Base-by-base conservation (phyloP, 2,113 vertebrate species). In the Larimichthys crocea region DNA sequence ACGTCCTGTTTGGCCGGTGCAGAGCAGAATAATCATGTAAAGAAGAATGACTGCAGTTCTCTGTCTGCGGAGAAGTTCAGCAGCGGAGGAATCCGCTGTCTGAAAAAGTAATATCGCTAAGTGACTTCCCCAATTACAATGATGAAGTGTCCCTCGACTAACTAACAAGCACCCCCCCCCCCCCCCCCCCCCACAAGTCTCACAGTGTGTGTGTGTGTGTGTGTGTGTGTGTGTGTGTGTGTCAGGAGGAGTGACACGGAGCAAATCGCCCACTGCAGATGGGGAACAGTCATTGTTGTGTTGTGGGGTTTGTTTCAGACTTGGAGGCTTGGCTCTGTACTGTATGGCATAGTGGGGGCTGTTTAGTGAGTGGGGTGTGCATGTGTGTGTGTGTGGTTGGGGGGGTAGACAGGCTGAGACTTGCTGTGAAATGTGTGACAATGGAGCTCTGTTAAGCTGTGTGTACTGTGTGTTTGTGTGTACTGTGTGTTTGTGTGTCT, bases 341-440 rank as follows among this genome's bases (percentile, higher is more conserved):
- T 66, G 69, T 79, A 60, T 76, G 40, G 35, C 53, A 48, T 42
- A 26, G 66, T 26, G 35, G 69, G 74, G 40, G 15, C 6, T 26
- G 61, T 29, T 29, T 8, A 35, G 8, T 59, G 74, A 42, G 48
- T 62, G 16, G 49, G 22, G 70, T 48, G 67, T 29, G 31, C 31
- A 35, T 35, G 31, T 70, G 44, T 74, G 75, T 56, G 61, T 55
- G 75, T 17, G 52, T 79, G 75, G 44, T 1, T 69, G 44, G 67
- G 82, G 71, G 2, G 20, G 53, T 31, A 67, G 77, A 70, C 76
- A 55, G 57, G 70, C 81, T 74, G 71, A 82, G 76, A 80, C 81
- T 86, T 78, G 78, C 78, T 89, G 85, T 90, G 83, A 92, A 92
- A 88, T 91, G 52, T 68, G 55, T 82, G 78, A 93, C 92, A 93